Conservation (phyloP, 2,113 vertebrate genomes). For the Phrynocephalus versicolor region DNA sequence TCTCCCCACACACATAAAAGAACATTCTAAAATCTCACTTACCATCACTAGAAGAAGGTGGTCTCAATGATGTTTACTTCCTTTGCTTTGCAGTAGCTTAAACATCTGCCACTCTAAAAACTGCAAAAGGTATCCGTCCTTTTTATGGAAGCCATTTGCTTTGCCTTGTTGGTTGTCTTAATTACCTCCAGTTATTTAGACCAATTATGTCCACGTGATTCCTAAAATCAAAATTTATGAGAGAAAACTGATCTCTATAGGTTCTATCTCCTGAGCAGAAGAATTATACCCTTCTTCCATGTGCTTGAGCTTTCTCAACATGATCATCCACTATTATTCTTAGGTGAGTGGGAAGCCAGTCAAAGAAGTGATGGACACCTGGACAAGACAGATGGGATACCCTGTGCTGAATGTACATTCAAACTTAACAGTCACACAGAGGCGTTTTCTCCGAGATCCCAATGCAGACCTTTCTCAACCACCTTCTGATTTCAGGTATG, state of each 20-base stretch:
- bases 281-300: not conserved
- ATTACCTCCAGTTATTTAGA: not conserved
- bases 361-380: slow-evolving; percentile 91
- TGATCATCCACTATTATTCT: slow-evolving; percentile 29
- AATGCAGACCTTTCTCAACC: slow-evolving; percentile 78
- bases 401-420: slow-evolving; percentile 79
- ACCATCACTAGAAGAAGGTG: no score
- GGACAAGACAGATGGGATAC: slow-evolving; percentile 97
- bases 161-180: not conserved
- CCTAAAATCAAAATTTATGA: not conserved
- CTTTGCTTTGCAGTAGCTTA: not conserved
- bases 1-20: no score
- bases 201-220: not conserved
- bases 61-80: not conserved
- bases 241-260: not conserved
- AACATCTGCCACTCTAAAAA: not conserved
- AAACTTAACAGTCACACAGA: slow-evolving; percentile 73
- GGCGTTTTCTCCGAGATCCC: slow-evolving; percentile 89
- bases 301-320: slow-evolving; percentile 25
- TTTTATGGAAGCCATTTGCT: not conserved
- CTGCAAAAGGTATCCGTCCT: not conserved
- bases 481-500: slow-evolving; percentile 79
- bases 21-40: no score
- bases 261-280: not conserved
- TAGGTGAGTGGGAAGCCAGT: slow-evolving; percentile 85